phyloP scores from a whole-genome alignment of 2,113 vertebrate genomes.

The Cygnus atratus region DNA sequence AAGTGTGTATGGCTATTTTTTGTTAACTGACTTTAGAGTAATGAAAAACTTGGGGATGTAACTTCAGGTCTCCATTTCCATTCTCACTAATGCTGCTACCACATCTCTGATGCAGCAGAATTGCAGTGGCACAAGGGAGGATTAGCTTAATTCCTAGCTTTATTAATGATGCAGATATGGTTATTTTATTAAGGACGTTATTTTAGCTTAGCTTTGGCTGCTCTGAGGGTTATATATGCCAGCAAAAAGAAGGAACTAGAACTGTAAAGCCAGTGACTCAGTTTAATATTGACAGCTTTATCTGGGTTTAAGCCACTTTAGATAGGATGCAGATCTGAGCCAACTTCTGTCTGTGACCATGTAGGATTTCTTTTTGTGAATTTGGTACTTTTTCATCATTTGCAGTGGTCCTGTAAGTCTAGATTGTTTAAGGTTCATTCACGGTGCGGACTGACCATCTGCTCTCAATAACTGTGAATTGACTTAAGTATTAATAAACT shows the following conservation, averaged over 20 bases:
- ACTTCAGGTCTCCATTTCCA: neutral
- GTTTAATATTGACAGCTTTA: conserved; percentile 44
- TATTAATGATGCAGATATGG: conserved; percentile 10
- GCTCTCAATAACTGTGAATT: conserved; percentile 55
- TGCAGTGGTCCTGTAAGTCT: conserved; percentile 31
- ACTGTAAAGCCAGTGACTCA: neutral
- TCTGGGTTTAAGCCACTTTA: neutral
- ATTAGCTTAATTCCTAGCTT: conserved; percentile 2
- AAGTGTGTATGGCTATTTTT: neutral
- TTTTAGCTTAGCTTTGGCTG: conserved; percentile 14
- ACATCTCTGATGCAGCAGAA: neutral
- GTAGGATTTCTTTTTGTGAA: neutral
- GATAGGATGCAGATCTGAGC: neutral
- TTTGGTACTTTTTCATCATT: conserved; percentile 27
- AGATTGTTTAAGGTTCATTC: conserved; percentile 38
- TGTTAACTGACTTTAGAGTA: neutral
- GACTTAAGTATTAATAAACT: conserved; percentile 64
- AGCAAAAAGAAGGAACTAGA: neutral
- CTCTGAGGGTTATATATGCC: neutral
- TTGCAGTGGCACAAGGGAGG: neutral
- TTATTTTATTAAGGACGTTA: conserved; percentile 29
- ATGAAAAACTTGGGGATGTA: neutral
- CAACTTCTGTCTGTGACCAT: neutral
- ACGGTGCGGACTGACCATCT: conserved; percentile 60
- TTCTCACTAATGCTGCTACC: neutral